phyloP scores from a whole-genome alignment of 1,140 invertebrate species.

The Monochamus saltuarius region DNA sequence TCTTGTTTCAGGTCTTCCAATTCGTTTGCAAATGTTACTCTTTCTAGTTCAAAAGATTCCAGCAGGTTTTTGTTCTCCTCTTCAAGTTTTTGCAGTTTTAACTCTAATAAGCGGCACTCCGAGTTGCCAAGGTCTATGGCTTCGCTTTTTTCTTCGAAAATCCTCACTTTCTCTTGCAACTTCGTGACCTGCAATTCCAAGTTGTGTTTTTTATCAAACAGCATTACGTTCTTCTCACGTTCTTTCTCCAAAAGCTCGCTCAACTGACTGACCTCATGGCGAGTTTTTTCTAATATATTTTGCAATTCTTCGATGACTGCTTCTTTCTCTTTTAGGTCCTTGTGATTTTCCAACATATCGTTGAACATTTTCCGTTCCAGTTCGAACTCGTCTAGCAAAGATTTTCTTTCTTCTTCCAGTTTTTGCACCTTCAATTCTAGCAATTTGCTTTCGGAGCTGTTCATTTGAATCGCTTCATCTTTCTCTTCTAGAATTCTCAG shows the following conservation, averaged over 20 bases:
- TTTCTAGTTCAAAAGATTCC: constrained; percentile 26
- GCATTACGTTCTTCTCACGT: constrained; percentile 20
- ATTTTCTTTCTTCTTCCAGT: constrained; percentile 28
- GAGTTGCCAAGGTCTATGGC: constrained; percentile 47
- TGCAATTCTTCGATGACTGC: constrained; percentile 28
- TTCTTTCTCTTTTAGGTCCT: constrained; percentile 35
- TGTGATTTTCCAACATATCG: constrained; percentile 24
- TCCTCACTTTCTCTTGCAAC: constrained; percentile 23
- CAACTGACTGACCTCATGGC: constrained; percentile 18
- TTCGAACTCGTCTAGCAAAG: constrained; percentile 25
- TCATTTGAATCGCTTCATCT: constrained; percentile 39
- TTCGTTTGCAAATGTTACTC: constrained; percentile 26
- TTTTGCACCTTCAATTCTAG: constrained; percentile 40
- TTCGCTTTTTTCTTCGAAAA: constrained; percentile 31
- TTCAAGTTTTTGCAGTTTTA: constrained; percentile 35
- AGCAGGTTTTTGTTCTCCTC: constrained; percentile 31
- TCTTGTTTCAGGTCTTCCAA: constrained; percentile 29
- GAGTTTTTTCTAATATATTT: constrained; percentile 8
- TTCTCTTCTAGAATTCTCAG: constrained; percentile 10
- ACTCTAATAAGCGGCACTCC: constrained; percentile 33
- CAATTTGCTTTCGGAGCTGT: constrained; percentile 40
- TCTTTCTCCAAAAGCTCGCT: constrained; percentile 24
- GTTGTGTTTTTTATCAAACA: constrained; percentile 18
- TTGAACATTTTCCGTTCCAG: constrained; percentile 30
- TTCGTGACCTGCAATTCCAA: constrained; percentile 21